Conservation (phyloP, 2,797 vertebrate species). For the Oryzias dopingdopingensis region DNA sequence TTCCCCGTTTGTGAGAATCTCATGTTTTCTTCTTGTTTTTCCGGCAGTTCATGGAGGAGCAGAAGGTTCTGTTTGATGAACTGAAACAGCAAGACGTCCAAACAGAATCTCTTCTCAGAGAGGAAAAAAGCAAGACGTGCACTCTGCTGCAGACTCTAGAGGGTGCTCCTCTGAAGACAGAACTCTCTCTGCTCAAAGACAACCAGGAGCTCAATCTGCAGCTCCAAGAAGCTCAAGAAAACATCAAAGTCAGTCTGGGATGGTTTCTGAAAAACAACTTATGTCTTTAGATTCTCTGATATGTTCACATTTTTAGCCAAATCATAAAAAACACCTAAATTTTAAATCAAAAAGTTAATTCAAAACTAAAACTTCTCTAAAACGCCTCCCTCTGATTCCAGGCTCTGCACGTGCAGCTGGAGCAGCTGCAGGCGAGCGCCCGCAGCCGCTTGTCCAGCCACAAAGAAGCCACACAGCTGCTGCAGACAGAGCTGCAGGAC, state of each 20-base stretch:
- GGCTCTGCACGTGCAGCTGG: conserved; percentile 54
- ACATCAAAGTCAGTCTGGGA: conserved; percentile 65
- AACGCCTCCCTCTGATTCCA: conserved; percentile 8
- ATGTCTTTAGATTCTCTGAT: not conserved
- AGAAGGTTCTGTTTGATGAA: conserved; percentile 1
- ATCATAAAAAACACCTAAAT: too few relatives aligned
- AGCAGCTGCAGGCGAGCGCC: conserved; percentile 64
- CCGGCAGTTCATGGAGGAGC: conserved; percentile 32
- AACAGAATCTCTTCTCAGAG: conserved; percentile 17
- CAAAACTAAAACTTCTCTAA: too few relatives aligned
- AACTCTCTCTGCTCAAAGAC: conserved; percentile 58
- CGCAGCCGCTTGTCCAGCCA: conserved; percentile 57
- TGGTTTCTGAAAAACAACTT: not conserved
- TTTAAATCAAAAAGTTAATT: too few relatives aligned
- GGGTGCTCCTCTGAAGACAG: conserved; percentile 30
- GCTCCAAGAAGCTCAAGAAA: conserved; percentile 60
- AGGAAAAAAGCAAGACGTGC: conserved; percentile 68
- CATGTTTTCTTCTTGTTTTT: not conserved
- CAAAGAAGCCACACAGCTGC: conserved; percentile 66
- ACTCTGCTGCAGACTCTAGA: conserved; percentile 60
- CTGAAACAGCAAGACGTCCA: conserved; percentile 29
- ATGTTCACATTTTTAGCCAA: too few relatives aligned
- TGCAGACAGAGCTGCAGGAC: conserved; percentile 80
- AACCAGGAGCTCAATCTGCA: conserved; percentile 60
- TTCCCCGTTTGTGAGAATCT: not conserved